Evolutionary conservation across 2,888 invertebrate genomes (phyloP).

Genomic region (Eumerus sabulonum): DNA sequence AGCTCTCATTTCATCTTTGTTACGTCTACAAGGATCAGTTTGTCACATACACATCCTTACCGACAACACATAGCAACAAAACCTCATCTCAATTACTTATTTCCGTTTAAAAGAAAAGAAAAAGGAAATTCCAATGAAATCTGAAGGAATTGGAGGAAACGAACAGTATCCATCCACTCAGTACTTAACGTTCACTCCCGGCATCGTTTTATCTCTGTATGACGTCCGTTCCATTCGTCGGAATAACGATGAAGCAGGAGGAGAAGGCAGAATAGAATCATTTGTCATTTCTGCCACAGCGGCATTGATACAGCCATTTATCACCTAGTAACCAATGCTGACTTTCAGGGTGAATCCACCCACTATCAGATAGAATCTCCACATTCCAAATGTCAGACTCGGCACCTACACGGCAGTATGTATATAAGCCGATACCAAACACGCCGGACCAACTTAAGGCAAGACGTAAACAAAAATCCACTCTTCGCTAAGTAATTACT

Average conservation of each 20-base stretch:
- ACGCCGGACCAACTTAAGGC: slow-evolving; percentile 35
- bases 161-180: slow-evolving; percentile 31
- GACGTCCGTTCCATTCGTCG: slow-evolving; percentile 28
- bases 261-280: slow-evolving; percentile 41
- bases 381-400: not conserved
- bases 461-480: slow-evolving; percentile 66
- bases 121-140: too few species aligned
- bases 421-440: not conserved
- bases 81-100: slow-evolving; percentile 66
- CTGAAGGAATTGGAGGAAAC: not conserved
- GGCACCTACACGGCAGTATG: slow-evolving; percentile 1
- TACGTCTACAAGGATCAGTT: slow-evolving; percentile 41
- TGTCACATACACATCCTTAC: slow-evolving; percentile 52
- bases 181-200: slow-evolving; percentile 64
- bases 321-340: slow-evolving; percentile 61
- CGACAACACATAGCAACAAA: slow-evolving; percentile 61
- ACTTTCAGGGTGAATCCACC: slow-evolving; percentile 34
- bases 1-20: not conserved
- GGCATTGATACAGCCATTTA: slow-evolving; percentile 67
- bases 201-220: slow-evolving; percentile 54
- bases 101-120: slow-evolving; percentile 42
- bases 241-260: not conserved
- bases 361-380: slow-evolving; percentile 2
- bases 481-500: slow-evolving; percentile 62
- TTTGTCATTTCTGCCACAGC: slow-evolving; percentile 67